These are phyloP conservation scores for Cataglyphis hispanica DNA, from an alignment of 1,140 invertebrate genomes.

Conservation along the genomic window DNA sequence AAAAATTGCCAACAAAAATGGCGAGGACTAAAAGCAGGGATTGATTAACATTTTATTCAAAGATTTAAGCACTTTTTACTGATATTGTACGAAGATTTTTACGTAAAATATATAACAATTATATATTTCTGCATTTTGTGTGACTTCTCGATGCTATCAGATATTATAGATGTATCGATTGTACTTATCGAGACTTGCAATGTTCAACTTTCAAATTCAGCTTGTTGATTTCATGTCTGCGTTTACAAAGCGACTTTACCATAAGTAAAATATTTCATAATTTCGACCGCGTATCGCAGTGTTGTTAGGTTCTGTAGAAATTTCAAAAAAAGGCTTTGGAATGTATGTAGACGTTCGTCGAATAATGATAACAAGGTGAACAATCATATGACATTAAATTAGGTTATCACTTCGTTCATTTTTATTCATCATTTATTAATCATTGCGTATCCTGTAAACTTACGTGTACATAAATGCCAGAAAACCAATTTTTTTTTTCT, in stretches of 20 bases:
- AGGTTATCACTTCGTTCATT: neutral
- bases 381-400: neutral
- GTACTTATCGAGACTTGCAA: conserved; percentile 23
- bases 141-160: neutral
- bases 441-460: neutral
- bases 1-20: conserved; percentile 12
- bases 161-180: conserved; percentile 17
- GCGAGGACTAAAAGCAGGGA: neutral
- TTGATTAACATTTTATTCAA: neutral
- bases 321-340: neutral
- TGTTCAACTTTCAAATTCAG: conserved; percentile 36
- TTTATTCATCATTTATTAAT: neutral
- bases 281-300: conserved; percentile 26
- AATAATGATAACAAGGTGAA: conserved; percentile 14
- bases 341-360: neutral
- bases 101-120: neutral
- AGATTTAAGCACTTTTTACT: neutral
- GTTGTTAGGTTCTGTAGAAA: conserved; percentile 35
- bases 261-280: conserved; percentile 38
- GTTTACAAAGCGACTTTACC: neutral
- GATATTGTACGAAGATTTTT: neutral
- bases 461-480: neutral
- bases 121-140: neutral
- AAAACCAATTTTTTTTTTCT: neutral
- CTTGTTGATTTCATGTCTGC: neutral